Evolutionary conservation across 2,113 vertebrate genomes (phyloP).

Genomic region (Brachyhypopomus gauderio): DNA sequence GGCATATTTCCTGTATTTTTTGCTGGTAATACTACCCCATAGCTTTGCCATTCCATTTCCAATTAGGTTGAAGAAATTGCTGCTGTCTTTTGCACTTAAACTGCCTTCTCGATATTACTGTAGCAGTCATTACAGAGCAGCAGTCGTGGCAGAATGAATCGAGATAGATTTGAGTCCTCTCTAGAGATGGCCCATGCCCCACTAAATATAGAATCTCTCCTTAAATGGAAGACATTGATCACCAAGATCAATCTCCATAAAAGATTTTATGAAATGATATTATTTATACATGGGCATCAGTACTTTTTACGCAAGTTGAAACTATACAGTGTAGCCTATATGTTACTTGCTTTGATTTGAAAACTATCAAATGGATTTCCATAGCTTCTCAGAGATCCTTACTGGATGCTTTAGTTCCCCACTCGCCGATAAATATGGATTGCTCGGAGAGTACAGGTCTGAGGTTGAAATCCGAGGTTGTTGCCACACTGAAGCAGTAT

Average conservation of each 20-base stretch:
- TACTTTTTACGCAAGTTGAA: not conserved
- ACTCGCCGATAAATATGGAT: not conserved
- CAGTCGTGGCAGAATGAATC: conserved; percentile 31
- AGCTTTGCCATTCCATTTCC: not conserved
- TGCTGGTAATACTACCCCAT: not conserved
- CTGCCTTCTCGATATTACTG: conserved; percentile 7
- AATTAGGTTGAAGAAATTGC: conserved; percentile 7
- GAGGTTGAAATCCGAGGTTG: not conserved
- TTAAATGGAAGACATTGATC: conserved; percentile 38
- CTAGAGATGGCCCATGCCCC: not conserved
- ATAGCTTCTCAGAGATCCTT: not conserved
- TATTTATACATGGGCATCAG: not conserved
- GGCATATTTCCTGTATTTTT: not conserved
- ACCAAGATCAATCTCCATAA: conserved; percentile 37
- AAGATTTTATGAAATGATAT: conserved; percentile 22
- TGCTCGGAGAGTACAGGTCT: not conserved
- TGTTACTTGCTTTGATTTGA: not conserved
- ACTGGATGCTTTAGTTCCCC: not conserved
- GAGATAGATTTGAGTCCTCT: conserved; percentile 31
- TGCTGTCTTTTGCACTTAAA: conserved; percentile 8
- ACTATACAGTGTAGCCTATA: not conserved
- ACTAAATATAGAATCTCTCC: conserved; percentile 7
- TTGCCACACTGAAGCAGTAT: too few species aligned
- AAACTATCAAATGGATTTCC: not conserved
- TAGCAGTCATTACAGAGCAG: not conserved